A percentile compares a stretch with the other conserved stretches of the same genome.
Conservation (phyloP, 2,797 vertebrate species). For the Manis pentadactyla region DNA sequence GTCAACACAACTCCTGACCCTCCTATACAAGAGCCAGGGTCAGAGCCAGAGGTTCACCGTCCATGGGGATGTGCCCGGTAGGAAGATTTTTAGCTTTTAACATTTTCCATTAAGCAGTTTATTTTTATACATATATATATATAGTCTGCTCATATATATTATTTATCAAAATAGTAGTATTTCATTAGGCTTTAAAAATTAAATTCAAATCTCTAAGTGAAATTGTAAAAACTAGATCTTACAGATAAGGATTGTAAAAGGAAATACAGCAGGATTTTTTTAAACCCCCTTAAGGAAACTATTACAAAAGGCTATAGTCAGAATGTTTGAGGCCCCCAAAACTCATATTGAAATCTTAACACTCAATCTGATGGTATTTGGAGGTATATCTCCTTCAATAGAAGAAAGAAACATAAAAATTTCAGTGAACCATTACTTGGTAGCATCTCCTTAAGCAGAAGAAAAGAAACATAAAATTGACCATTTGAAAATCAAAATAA, state of each 20-base stretch:
- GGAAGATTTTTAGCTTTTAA: not conserved
- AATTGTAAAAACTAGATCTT: not conserved
- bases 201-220: not conserved
- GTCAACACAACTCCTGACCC: not conserved
- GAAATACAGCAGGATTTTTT: not conserved
- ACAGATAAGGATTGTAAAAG: not conserved
- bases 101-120: not conserved
- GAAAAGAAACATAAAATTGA: not conserved
- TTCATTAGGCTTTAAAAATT: not conserved
- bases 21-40: not conserved
- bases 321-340: not conserved
- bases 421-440: not conserved
- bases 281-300: not conserved
- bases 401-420: not conserved
- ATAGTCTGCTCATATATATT: not conserved
- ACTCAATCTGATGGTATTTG: not conserved
- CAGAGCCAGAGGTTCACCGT: not conserved
- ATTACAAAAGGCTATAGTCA: not conserved
- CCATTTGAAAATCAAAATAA: slow-evolving; percentile 3
- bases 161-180: not conserved
- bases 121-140: not conserved
- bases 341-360: not conserved
- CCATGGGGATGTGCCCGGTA: not conserved
- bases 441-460: not conserved
- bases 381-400: too few relatives aligned